Conservation (phyloP, 2,797 vertebrate genomes). For the Bradypus variegatus region DNA sequence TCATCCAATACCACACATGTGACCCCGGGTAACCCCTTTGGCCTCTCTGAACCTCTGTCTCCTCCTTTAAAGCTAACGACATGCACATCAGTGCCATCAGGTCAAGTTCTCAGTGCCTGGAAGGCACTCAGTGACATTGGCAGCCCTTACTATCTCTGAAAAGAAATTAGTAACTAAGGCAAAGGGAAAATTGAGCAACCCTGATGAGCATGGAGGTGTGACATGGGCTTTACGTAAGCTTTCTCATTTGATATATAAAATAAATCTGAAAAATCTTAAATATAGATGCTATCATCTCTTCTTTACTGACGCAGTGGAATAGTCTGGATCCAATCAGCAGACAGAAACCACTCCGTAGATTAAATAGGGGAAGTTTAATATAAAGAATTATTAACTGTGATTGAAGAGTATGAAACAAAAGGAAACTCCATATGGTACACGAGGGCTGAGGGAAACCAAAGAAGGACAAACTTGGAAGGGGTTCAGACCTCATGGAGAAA, state of each 20-base stretch:
- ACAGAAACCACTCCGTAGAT: not conserved
- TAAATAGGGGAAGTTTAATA: not conserved
- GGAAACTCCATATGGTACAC: not conserved
- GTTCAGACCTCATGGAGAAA: not conserved
- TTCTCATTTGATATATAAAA: not conserved
- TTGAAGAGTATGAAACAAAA: not conserved
- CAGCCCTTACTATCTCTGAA: not conserved
- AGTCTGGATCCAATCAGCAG: not conserved
- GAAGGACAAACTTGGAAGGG: not conserved
- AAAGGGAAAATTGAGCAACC: not conserved
- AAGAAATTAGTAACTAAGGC: not conserved
- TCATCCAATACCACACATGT: not conserved
- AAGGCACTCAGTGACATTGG: not conserved
- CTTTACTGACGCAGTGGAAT: not conserved
- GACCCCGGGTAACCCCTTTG: not conserved
- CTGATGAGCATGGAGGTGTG: not conserved
- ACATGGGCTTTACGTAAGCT: not conserved
- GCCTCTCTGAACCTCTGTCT: constrained; percentile 27
- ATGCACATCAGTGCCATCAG: not conserved
- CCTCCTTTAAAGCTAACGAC: constrained; percentile 32
- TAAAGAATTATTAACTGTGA: not conserved
- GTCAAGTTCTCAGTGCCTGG: not conserved
- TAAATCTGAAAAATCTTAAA: not conserved
- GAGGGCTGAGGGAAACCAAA: not conserved
- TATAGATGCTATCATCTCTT: not conserved